phyloP scores from a whole-genome alignment of 2,113 vertebrate species.

The Oryzias javanicus region DNA sequence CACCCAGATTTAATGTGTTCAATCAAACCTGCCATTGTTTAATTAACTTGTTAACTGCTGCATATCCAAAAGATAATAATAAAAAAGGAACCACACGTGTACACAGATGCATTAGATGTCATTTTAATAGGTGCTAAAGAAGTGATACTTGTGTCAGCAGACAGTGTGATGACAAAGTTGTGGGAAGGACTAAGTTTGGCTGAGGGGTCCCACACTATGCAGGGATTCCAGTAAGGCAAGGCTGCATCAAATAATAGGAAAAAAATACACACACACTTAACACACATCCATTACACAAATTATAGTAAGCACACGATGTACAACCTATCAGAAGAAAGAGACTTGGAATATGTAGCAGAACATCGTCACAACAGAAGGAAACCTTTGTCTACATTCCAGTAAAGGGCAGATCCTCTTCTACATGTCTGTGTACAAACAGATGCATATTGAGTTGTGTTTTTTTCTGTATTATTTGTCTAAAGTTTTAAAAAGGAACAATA shows the following conservation, averaged over 20 bases:
- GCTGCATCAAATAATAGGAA: constrained; percentile 77
- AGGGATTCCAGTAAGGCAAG: constrained; percentile 80
- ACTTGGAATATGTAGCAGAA: constrained; percentile 54
- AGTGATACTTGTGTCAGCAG: constrained; percentile 76
- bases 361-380: constrained; percentile 58
- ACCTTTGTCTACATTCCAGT: constrained; percentile 75
- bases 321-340: constrained; percentile 65
- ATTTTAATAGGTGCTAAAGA: constrained; percentile 82
- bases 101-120: constrained; percentile 65
- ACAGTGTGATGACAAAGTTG: constrained; percentile 82
- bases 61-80: too few species aligned
- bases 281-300: constrained; percentile 69
- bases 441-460: constrained; percentile 71
- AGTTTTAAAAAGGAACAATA: constrained; percentile 70
- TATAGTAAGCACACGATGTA: constrained; percentile 73
- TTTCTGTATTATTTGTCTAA: constrained; percentile 60
- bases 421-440: constrained; percentile 64
- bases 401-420: constrained; percentile 68
- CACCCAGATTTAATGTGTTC: too few species aligned
- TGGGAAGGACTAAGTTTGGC: constrained; percentile 27
- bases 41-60: too few species aligned
- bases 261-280: constrained; percentile 65
- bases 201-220: constrained; percentile 74
- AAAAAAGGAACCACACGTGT: too few species aligned
- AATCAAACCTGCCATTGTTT: too few species aligned